A percentile compares a stretch with the other conserved stretches of the same genome.
These are phyloP conservation scores for Brachionus rubens DNA, from an alignment of 1,140 invertebrate genomes.

Conservation along the genomic window DNA sequence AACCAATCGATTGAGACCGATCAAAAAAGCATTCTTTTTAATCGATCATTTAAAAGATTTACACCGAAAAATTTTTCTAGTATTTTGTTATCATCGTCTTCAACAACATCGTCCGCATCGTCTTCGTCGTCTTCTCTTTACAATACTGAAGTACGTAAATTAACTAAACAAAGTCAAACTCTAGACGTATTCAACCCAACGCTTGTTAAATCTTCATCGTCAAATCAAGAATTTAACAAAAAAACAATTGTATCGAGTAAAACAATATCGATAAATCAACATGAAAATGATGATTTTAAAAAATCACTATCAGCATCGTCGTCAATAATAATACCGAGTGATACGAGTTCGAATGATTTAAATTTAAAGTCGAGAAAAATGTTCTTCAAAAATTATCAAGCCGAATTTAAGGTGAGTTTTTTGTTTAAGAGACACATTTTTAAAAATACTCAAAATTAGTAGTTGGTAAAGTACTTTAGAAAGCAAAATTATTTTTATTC, in stretches of 20 bases:
- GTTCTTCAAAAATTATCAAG: not conserved
- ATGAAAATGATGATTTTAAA: not conserved
- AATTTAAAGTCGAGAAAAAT: too few relatives aligned
- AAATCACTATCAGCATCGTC: not conserved
- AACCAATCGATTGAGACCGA: not conserved
- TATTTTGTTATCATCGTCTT: not conserved
- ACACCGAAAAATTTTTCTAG: not conserved
- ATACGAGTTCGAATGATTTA: not conserved
- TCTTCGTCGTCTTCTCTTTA: constrained; percentile 6
- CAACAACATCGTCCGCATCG: not conserved
- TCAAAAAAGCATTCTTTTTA: not conserved
- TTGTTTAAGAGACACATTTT: not conserved
- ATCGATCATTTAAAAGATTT: not conserved
- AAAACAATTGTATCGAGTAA: not conserved
- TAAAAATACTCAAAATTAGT: too few relatives aligned
- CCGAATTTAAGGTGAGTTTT: not conserved
- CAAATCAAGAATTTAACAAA: not conserved
- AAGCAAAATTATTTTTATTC: too few relatives aligned
- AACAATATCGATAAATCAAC: not conserved
- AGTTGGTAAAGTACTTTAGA: too few relatives aligned
- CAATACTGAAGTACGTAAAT: not conserved
- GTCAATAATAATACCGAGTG: not conserved
- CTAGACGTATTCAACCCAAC: not conserved
- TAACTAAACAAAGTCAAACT: constrained; percentile 22
- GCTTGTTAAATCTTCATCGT: not conserved